These are phyloP conservation scores for Ips nitidus DNA, from an alignment of 1,140 invertebrate species.

Conservation along the genomic window DNA sequence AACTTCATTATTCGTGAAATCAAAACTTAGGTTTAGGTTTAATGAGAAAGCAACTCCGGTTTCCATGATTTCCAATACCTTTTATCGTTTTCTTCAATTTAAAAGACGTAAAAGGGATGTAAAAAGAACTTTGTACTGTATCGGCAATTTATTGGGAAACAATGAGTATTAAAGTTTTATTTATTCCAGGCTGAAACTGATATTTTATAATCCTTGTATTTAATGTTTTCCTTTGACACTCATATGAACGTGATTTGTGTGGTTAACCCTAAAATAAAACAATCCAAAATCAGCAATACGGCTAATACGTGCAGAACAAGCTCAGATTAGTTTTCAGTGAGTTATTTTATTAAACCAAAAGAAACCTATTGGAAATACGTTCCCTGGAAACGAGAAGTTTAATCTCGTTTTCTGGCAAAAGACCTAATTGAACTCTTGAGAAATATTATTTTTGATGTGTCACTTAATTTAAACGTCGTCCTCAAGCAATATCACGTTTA, in stretches of 20 bases:
- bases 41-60: constrained; percentile 5
- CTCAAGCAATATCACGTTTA: not conserved
- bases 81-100: constrained; percentile 17
- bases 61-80: constrained; percentile 13
- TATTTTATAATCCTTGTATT: too few species aligned
- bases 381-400: not conserved
- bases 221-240: too few species aligned
- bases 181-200: not conserved
- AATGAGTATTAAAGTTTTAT: constrained; percentile 12
- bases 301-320: not conserved
- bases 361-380: not conserved
- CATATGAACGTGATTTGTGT: too few species aligned
- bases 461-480: not conserved
- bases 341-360: constrained; percentile 1
- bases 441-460: not conserved
- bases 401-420: not conserved
- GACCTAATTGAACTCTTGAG: constrained; percentile 9
- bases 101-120: constrained; percentile 11
- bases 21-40: not conserved
- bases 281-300: not conserved
- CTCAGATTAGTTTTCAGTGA: not conserved
- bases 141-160: constrained; percentile 8
- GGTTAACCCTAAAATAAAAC: not conserved
- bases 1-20: too few species aligned
- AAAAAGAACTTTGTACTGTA: constrained; percentile 16